These are phyloP conservation scores for Nannospalax galili DNA, from an alignment of 2,113 vertebrate genomes.

Conservation along the genomic window DNA sequence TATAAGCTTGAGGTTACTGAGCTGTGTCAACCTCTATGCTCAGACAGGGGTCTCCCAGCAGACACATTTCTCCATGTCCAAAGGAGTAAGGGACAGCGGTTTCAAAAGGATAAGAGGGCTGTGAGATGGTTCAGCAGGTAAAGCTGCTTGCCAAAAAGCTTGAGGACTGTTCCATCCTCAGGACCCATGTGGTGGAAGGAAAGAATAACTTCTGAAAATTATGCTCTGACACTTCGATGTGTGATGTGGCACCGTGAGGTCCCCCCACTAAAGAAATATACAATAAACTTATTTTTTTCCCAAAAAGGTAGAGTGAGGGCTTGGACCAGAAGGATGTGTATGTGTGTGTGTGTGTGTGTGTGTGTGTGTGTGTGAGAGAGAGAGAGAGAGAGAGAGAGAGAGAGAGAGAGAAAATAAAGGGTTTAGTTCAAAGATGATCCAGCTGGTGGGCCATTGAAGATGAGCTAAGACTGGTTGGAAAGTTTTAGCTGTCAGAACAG, in stretches of 20 bases:
- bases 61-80: not conserved
- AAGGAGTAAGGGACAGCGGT: not conserved
- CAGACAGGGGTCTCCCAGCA: not conserved
- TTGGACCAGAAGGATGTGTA: not conserved
- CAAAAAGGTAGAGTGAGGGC: too few relatives aligned
- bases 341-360: not conserved
- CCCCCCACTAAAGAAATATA: too few relatives aligned
- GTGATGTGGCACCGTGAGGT: too few relatives aligned
- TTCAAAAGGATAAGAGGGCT: not conserved
- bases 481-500: not conserved
- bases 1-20: not conserved
- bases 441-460: not conserved
- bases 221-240: not conserved
- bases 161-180: not conserved
- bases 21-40: accelerated
- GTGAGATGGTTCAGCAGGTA: not conserved
- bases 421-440: conserved; percentile 5
- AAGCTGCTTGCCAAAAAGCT: not conserved
- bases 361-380: not conserved
- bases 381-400: too few relatives aligned
- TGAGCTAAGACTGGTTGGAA: not conserved
- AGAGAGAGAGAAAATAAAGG: not conserved
- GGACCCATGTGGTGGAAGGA: not conserved
- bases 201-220: not conserved
- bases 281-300: too few relatives aligned